A percentile compares a stretch with the other conserved stretches of the same genome.
Conservation (phyloP, 1,140 invertebrate genomes). For the Diuraphis noxia region DNA sequence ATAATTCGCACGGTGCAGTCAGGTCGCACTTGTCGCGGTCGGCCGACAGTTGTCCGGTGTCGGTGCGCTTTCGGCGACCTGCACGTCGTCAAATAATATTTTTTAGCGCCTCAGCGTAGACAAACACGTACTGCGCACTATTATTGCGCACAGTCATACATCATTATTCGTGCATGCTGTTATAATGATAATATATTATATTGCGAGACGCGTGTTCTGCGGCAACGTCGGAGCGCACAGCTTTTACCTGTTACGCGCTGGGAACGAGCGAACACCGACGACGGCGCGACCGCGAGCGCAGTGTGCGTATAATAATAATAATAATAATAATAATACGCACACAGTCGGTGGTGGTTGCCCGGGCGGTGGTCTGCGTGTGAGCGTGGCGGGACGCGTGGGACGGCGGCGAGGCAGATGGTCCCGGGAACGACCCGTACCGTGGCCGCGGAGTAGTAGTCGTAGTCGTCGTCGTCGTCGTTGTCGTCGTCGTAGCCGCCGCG, state of each 20-base stretch:
- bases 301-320: neutral
- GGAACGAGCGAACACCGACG: neutral
- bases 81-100: neutral
- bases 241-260: slow-evolving; percentile 48
- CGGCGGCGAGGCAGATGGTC: slow-evolving; percentile 46
- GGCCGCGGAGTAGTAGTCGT: neutral
- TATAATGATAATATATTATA: neutral
- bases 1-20: too few relatives aligned
- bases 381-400: neutral
- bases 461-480: neutral
- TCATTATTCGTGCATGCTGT: neutral
- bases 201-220: neutral
- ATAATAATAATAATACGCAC: neutral
- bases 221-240: neutral
- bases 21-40: too few relatives aligned
- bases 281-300: neutral
- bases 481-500: neutral
- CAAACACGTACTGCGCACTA: too few relatives aligned
- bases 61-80: neutral
- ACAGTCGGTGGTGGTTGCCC: slow-evolving; percentile 20
- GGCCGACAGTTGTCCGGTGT: too few relatives aligned
- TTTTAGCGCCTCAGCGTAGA: neutral
- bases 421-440: slow-evolving; percentile 34
- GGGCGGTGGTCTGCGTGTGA: neutral
- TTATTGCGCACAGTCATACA: neutral